Evolutionary conservation across 2,797 vertebrate species (phyloP).

Genomic region (Mustela erminea): DNA sequence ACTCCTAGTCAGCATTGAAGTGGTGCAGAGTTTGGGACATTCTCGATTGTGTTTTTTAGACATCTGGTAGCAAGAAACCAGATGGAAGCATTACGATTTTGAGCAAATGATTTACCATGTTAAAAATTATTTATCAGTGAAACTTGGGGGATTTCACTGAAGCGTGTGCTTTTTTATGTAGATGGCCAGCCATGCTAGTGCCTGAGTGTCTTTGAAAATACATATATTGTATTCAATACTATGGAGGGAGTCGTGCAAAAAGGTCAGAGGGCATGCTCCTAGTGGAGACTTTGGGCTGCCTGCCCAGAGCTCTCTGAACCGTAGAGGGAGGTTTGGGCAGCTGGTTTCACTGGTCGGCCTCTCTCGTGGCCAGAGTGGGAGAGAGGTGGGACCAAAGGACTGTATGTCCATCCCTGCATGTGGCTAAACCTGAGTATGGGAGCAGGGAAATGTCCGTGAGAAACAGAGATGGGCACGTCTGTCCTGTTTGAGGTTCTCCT

Average conservation of each 20-base stretch:
- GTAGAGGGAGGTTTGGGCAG: neutral
- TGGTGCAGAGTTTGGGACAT: neutral
- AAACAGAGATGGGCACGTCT: neutral
- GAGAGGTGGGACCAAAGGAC: neutral
- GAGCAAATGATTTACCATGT: neutral
- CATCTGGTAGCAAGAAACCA: constrained; percentile 40
- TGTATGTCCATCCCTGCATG: neutral
- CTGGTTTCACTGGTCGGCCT: neutral
- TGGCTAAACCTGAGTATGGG: neutral
- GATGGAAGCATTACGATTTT: neutral
- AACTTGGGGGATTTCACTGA: constrained; percentile 22
- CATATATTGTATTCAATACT: neutral
- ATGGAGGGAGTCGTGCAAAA: neutral
- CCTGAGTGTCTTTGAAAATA: neutral
- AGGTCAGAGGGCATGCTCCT: neutral
- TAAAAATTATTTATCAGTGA: constrained; percentile 42
- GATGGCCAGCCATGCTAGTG: neutral
- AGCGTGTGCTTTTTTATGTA: neutral
- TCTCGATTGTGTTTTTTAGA: neutral
- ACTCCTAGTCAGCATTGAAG: neutral
- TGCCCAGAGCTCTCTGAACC: neutral
- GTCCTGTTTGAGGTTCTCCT: neutral
- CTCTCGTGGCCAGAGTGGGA: neutral
- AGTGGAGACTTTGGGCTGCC: neutral
- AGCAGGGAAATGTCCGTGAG: neutral